Base-by-base conservation (phyloP, 1,140 invertebrate species). In the Bombyx mandarina region DNA sequence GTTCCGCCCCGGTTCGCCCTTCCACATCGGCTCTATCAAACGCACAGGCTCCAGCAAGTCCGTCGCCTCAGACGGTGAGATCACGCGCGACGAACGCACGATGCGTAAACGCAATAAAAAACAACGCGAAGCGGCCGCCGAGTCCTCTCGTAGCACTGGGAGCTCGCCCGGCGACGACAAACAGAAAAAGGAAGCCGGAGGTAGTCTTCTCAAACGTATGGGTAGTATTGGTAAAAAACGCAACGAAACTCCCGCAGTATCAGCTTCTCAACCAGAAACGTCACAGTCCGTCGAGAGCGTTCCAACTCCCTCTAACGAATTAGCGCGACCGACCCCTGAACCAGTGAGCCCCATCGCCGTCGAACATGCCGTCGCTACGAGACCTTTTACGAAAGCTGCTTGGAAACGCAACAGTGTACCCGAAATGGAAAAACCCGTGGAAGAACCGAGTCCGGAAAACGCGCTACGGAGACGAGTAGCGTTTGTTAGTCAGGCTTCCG, bases 21-120 rank as follows among this genome's bases (percentile, higher is more conserved):
- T 83, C 81, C 79, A 82, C 72, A 75, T 83, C 69, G 77, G 73
- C 56, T 75, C 80, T 69, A 71, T 80, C 67, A 81, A 80, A 71
- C 80, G 81, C 62, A 66, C 73, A 60, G 73, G 77, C 57, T 83
- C 82, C 58, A 68, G 64, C 61, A 84, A 82, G 62, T 79, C 79
- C 63, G 75, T 74, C 67, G 78, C 68, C 63, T 83, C 81, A 75
- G 83, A 84, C 73, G 67, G 76, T 58, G 81, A 82, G 63, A 75
- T 76, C 75, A 66, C 67, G 66, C 77, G 79, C 58, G 69, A 74
- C 79, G 81, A 78, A 75, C 79, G 80, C 80, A 84, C 73, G 70
- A 86, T 83, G 81, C 83, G 81, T 64, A 86, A 82, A 69, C 80
- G 80, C 61, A 80, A 76, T 61, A 86, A 84, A 67, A 86, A 83